Conservation (phyloP, 2,113 vertebrate genomes). For the Protobothrops flavoviridis region DNA sequence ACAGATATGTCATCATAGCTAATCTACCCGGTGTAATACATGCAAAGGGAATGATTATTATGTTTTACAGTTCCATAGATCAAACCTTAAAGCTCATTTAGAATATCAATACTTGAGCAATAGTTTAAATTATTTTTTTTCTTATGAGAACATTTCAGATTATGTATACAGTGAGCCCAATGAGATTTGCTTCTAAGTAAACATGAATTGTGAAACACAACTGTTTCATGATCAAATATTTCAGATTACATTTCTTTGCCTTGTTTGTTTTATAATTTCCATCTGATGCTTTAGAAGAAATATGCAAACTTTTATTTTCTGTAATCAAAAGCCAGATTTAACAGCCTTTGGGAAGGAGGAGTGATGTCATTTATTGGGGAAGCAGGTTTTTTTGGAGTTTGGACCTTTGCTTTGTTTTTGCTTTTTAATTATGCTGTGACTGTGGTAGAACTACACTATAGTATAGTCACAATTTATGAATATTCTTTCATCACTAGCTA, state of each 20-base stretch:
- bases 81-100: neutral
- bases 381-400: neutral
- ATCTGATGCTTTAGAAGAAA: neutral
- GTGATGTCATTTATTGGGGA: neutral
- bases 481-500: no score
- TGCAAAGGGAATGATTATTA: neutral
- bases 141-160: neutral
- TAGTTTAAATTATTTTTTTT: neutral
- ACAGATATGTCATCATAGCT: slow-evolving; percentile 53
- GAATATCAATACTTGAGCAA: neutral
- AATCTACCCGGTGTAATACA: slow-evolving; percentile 15
- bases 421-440: neutral
- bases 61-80: neutral
- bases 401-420: neutral
- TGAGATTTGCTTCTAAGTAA: neutral
- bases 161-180: neutral
- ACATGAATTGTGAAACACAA: neutral
- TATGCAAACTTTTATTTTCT: neutral
- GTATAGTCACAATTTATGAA: no score
- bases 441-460: no score
- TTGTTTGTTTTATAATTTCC: neutral
- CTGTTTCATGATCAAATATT: neutral
- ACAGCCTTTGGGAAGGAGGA: neutral
- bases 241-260: neutral
- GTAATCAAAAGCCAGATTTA: neutral